Base-by-base conservation (phyloP, 2,888 invertebrate genomes). In the Aporophyla lueneburgensis region DNA sequence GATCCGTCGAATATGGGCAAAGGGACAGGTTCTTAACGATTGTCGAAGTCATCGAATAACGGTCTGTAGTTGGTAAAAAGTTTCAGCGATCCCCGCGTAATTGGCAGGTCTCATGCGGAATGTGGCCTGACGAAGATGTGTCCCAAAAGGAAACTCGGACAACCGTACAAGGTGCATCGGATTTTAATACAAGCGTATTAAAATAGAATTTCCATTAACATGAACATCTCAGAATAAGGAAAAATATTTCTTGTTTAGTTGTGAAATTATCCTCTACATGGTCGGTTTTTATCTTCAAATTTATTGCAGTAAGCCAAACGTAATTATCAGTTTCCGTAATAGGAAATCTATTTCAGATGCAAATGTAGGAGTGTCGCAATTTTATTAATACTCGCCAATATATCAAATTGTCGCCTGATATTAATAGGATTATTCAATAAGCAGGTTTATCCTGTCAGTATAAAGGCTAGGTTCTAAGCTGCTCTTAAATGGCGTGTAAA, bases 1-100 rank as follows among this genome's bases (percentile, higher is more conserved):
- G 93, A 83, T 88, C 69, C 74, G 58, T 92, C 94, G 76, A 94
- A 92, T 91, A 94, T 84, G 95, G 95, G 56, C 61, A 79, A 84
- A 78, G 80, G 89, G 92, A 94, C 95, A 83, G 92, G 95, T 96
- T 95, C 89, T 94, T 92, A 91, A 92, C 91, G 93, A 95, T 94
- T 94, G 94, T 93, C 92, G 93, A 93, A 94, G 92, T 92, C 94
- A 90, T 91, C 92, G 94, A 92, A 94, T 96, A 96, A 96, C 96
- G 95, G 96, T 94, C 81, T 84, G 46, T 84, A 81, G 88, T 87
- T 89, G 89, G 89, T 85, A 93, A 95, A 96, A 89, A 84, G 86
- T 91, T 93, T 93, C 93, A 93, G 93, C 92, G 92, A 92, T 92
- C 92, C 92, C 92, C 86, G 89, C 92, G 92, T 95, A 95, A 96